Evolutionary conservation across 2,113 vertebrate genomes (phyloP), one percentile per base, ranked within the genome.

Genomic region (Dendrocopos noguchii): DNA sequence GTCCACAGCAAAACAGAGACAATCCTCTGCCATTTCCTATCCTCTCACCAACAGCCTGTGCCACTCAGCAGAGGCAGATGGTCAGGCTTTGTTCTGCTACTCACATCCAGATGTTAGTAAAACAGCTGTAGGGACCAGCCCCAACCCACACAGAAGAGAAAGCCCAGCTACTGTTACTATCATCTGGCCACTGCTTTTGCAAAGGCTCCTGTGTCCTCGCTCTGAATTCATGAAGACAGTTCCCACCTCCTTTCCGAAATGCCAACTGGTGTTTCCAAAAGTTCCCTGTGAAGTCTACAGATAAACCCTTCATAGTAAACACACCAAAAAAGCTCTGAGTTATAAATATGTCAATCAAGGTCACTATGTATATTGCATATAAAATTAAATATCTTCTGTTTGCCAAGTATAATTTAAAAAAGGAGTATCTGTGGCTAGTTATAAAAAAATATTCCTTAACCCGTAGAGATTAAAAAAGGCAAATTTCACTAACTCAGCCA

Each of bases 381-480:
- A 96, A 95, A 95, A 95, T 97, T 94, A 94, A 96, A 96, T 96
- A 96, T 90, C 90, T 87, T 93, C 91, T 95, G 93, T 95, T 87
- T 94, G 88, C 94, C 88, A 93, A 94, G 90, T 91, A 96, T 95
- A 96, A 95, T 96, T 96, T 96, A 96, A 94, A 94, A 50, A 94
- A 95, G 68, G 93, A 96, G 53, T 83, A 95, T 89, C 90, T 94
- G 93, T 83, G 94, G 85, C 79, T 92, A 95, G 61, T 88, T 79
- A 95, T 92, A 94, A 78, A 96, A 94, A 95, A 95, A 93, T 91
- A 94, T 74, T 93, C 90, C 85, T 85, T 91, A 93, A 93, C 75
- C 63, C 86, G 89, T 67, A 91, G 74, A 87, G 72, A 96, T 80
- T 90, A 90, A 93, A 95, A 95, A 95, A 95, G 67, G 84, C 84